Percentiles rank a stretch among this genome's conserved stretches.
phyloP scores from a whole-genome alignment of 1,140 invertebrate genomes.

The Drosophila aff. region DNA sequence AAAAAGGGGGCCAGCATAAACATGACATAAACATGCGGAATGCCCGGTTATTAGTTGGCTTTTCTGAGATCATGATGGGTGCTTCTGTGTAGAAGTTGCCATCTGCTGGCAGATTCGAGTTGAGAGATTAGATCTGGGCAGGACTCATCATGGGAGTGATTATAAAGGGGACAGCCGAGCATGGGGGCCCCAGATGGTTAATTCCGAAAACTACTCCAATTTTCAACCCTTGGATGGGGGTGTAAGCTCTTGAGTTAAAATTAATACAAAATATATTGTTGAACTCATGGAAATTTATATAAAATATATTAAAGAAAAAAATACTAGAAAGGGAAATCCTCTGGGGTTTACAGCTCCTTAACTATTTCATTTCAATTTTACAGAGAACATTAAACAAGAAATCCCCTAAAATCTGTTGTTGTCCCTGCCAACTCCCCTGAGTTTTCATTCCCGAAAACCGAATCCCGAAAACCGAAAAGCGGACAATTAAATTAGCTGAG shows the following conservation, averaged over 20 bases:
- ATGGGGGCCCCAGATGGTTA: neutral
- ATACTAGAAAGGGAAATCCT: no score
- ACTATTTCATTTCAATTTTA: neutral
- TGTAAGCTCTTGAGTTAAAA: no score
- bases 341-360: no score
- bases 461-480: no score
- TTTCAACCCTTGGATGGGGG: neutral
- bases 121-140: neutral
- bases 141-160: neutral
- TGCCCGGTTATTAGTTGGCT: conserved; percentile 30
- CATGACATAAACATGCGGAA: conserved; percentile 62
- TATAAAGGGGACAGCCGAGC: neutral
- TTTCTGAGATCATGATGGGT: conserved; percentile 24
- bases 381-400: neutral
- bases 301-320: neutral
- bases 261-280: neutral
- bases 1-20: conserved; percentile 65
- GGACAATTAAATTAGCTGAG: conserved; percentile 4
- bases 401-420: neutral
- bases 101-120: neutral
- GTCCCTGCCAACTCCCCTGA: neutral
- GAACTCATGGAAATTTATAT: neutral
- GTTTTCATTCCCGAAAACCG: no score
- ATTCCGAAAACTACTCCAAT: neutral
- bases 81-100: conserved; percentile 1